Conservation (phyloP, 2,113 vertebrate genomes). For the Scatophagus argus region DNA sequence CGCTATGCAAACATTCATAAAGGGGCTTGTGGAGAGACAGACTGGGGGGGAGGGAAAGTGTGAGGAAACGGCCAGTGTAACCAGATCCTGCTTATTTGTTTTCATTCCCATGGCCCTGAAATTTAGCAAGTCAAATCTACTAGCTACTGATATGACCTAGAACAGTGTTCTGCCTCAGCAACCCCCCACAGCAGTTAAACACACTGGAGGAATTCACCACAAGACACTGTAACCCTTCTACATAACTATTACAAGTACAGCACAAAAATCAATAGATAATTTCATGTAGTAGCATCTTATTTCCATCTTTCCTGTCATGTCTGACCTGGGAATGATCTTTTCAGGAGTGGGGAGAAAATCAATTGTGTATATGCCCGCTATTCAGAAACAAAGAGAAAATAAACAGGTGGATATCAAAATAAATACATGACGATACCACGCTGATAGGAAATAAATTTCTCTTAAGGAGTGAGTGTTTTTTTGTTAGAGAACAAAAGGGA, state of each 20-base stretch:
- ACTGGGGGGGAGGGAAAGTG: constrained; percentile 6
- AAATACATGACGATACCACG: constrained; percentile 56
- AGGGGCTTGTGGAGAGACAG: constrained; percentile 32
- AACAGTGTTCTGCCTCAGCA: constrained; percentile 60
- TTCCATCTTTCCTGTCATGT: constrained; percentile 54
- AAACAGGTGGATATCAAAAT: constrained; percentile 61
- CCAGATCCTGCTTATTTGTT: constrained; percentile 75
- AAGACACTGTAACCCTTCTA: constrained; percentile 36
- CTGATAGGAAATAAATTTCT: constrained; percentile 73
- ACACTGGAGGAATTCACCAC: constrained; percentile 43
- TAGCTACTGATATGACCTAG: constrained; percentile 68
- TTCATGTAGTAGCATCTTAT: constrained; percentile 68
- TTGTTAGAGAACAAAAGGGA: constrained; percentile 45
- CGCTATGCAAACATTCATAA: constrained; percentile 54
- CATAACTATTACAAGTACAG: constrained; percentile 44
- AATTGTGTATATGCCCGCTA: constrained; percentile 8
- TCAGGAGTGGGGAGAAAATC: constrained; percentile 32
- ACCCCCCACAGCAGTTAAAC: constrained; percentile 44
- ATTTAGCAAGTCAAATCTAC: constrained; percentile 77
- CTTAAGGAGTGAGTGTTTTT: constrained; percentile 41
- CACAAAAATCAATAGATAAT: constrained; percentile 79
- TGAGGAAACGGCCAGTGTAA: constrained; percentile 62
- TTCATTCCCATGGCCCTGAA: constrained; percentile 81
- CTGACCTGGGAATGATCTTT: constrained; percentile 48
- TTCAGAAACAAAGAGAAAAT: constrained; percentile 52